Base-by-base conservation (phyloP, 2,888 invertebrate species). In the Amphiduros pacificus region DNA sequence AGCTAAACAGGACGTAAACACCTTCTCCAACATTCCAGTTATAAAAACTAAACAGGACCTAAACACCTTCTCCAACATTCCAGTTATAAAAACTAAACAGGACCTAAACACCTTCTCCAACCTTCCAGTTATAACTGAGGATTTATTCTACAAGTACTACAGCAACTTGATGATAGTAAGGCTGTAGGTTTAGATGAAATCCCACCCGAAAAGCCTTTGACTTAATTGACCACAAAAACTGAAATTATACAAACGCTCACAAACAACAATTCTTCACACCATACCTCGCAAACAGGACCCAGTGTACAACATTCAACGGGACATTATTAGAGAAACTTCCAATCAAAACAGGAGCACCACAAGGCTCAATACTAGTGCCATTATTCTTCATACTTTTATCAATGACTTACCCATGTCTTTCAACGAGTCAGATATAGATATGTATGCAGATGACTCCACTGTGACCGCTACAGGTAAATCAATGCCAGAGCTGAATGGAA, bases 301-400 rank as follows among this genome's bases (percentile, higher is more conserved):
- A 44, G n/a, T 44, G 36, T 22, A 44, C 44, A 5, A 6, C 44
- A 5, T 44, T 44, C 44, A 44, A 44, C 5, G n/a, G n/a, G 6
- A n/a, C n/a, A 5, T 44, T 4, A 6, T 44, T 22, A 11, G 44
- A n/a, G 22, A 44, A n/a, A 17, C n/a, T 44, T 20, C 44, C 6
- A 11, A 22, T 44, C 4, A 20, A n/a, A 20, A 22, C 22, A 9
- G 44, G 44, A 9, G 44, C 22, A 17, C 44, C 44, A 17, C 44
- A 44, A 44, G 44, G 44, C 20, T 44, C 44, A n/a, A 44, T 44
- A 44, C 22, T 44, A n/a, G 44, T n/a, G 22, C 44, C 44, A n/a
- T 44, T 44, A n/a, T 44, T 44, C 44, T 44, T 44, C n/a, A 44
- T 44, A 20, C n/a, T 44, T 44, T 44, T 44, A 44, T 44, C n/a